phyloP scores from a whole-genome alignment of 1,140 invertebrate genomes.

The Sminthurinus signatus region DNA sequence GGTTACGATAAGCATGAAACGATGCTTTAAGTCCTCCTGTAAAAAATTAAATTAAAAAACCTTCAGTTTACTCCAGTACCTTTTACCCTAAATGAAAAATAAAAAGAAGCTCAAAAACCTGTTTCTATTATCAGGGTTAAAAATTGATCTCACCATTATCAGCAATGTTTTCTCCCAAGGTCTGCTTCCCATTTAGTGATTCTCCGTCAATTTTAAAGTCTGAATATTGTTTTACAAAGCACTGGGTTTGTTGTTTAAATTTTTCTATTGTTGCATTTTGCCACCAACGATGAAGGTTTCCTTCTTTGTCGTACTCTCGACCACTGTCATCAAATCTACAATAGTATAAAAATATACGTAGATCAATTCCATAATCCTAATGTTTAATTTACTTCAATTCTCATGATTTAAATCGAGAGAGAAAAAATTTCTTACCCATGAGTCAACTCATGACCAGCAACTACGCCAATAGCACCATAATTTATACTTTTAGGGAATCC shows the following conservation, averaged over 20 bases:
- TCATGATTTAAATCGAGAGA: no score
- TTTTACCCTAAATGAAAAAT: no score
- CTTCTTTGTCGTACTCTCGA: constrained; percentile 81
- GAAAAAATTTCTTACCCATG: no score
- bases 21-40: constrained; percentile 75
- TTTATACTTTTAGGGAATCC: constrained; percentile 84
- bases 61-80: no score
- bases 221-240: constrained; percentile 86
- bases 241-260: constrained; percentile 83
- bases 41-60: no score
- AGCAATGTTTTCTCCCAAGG: constrained; percentile 47
- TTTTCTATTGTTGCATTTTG: constrained; percentile 81
- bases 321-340: constrained; percentile 50
- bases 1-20: constrained; percentile 75
- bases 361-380: no score
- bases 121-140: no score
- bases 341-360: no score
- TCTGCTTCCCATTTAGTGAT: constrained; percentile 68
- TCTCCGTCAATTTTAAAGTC: constrained; percentile 61
- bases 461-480: constrained; percentile 92
- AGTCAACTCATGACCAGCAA: constrained; percentile 56
- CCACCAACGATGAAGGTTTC: constrained; percentile 98
- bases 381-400: no score
- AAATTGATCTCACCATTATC: constrained; percentile 60
- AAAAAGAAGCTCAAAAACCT: no score